A percentile compares a stretch with the other conserved stretches of the same genome.
Evolutionary conservation across 2,113 vertebrate species (phyloP).

Genomic region (Corydoras maculifer): DNA sequence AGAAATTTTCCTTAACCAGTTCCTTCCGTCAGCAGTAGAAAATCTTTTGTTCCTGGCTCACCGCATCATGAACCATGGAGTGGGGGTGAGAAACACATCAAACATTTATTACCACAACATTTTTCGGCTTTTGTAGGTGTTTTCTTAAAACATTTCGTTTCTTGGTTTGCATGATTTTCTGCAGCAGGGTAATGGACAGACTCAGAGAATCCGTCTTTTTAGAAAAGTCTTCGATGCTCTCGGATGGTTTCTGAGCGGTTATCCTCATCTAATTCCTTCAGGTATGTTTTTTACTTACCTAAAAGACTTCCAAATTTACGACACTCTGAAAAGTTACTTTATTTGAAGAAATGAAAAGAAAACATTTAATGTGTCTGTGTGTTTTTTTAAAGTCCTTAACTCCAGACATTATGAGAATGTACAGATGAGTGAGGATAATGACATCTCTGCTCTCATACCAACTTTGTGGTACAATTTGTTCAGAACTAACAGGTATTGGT

Average conservation of each 20-base stretch:
- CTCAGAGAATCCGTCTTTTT: slow-evolving; percentile 66
- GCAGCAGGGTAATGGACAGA: slow-evolving; percentile 68
- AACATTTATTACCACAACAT: neutral
- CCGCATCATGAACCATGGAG: slow-evolving; percentile 50
- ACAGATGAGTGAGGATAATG: slow-evolving; percentile 76
- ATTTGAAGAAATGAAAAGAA: neutral
- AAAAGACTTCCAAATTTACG: too few species aligned
- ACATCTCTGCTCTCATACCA: slow-evolving; percentile 67
- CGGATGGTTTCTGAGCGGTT: slow-evolving; percentile 70
- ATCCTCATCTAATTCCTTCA: slow-evolving; percentile 64
- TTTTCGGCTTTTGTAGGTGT: neutral
- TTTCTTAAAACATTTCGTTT: neutral
- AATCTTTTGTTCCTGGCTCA: slow-evolving; percentile 70
- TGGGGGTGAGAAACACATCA: slow-evolving; percentile 25
- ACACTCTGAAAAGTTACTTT: neutral
- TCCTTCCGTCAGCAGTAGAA: slow-evolving; percentile 70
- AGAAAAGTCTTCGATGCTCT: slow-evolving; percentile 75
- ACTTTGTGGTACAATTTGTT: slow-evolving; percentile 74
- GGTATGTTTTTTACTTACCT: slow-evolving; percentile 61
- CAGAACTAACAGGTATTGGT: slow-evolving; percentile 69
- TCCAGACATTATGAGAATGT: slow-evolving; percentile 77
- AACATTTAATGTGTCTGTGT: neutral
- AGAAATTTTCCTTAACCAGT: slow-evolving; percentile 68
- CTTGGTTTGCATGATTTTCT: neutral
- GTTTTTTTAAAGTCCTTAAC: slow-evolving; percentile 68